Conservation (phyloP, 2,113 vertebrate species). For the Cynocephalus volans region DNA sequence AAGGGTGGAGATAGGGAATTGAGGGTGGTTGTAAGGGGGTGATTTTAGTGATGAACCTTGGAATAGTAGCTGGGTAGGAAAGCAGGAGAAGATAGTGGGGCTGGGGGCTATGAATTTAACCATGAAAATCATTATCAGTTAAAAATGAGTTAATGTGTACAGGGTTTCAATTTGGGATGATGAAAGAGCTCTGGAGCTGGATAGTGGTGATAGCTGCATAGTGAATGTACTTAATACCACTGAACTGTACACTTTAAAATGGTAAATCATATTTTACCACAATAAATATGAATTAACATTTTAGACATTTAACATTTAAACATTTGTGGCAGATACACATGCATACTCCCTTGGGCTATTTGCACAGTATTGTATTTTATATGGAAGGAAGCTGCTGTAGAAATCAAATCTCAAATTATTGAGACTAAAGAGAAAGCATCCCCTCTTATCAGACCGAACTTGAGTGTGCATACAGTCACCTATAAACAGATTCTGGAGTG, state of each 20-base stretch:
- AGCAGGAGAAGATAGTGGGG: background rate
- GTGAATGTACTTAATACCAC: background rate
- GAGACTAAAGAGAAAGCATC: background rate
- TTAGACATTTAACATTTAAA: background rate
- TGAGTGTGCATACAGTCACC: background rate
- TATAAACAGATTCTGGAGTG: background rate
- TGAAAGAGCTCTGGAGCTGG: background rate
- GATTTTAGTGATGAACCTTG: background rate
- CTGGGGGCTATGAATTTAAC: background rate
- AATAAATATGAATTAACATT: background rate
- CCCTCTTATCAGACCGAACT: background rate
- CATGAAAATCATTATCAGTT: constrained; percentile 13
- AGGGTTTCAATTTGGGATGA: background rate
- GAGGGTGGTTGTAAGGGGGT: background rate
- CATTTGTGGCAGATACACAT: background rate
- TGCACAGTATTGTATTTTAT: background rate
- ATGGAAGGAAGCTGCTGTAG: background rate
- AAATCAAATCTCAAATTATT: background rate
- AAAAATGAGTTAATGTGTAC: background rate
- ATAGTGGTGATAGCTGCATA: background rate
- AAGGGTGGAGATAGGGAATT: background rate
- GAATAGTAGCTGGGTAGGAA: background rate
- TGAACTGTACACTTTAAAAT: background rate
- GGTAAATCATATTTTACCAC: background rate
- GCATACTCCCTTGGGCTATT: background rate